Conservation (phyloP, 2,113 vertebrate genomes). For the cattle (Bos taurus) region ARS-UCD2.0 NC_037330.1:102250501-102251000, state of each 20-base stretch:
- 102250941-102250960: not conserved
- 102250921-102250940: not conserved
- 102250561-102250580: not conserved
- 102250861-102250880: not conserved
- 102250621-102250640: not conserved
- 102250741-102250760: not conserved
- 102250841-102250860: not conserved
- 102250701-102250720: not conserved
- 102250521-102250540: not conserved
- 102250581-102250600: not conserved
- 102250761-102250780: not conserved
- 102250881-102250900: not conserved
- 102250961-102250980: not conserved
- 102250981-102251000: not conserved
- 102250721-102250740: not conserved
- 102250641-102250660: not conserved
- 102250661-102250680: not conserved
- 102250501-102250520: not conserved
- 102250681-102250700: not conserved
- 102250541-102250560: not conserved
- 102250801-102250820: slow-evolving; percentile 49
- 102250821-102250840: slow-evolving; percentile 57
- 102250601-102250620: not conserved
- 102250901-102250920: not conserved
- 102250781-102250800: not conserved